Evolutionary conservation across 2,888 invertebrate species (phyloP).

Genomic region (Eilema griseolum): DNA sequence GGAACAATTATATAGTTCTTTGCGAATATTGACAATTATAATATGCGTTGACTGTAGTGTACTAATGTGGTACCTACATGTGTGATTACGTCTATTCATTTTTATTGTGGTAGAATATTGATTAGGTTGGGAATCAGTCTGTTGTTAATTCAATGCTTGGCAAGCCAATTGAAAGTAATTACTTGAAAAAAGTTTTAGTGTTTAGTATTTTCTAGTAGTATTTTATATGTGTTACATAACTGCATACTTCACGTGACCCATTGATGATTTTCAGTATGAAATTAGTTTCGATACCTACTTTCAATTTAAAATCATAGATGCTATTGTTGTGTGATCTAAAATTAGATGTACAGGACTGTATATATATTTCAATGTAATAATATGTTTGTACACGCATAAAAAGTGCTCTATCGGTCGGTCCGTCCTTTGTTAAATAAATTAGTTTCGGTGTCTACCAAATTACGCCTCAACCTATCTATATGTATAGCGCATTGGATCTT

Average conservation of each 20-base stretch:
- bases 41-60: too few relatives aligned
- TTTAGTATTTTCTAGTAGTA: neutral
- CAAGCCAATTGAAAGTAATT: neutral
- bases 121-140: neutral
- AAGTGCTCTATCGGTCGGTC: slow-evolving; percentile 83
- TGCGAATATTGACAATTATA: too few relatives aligned
- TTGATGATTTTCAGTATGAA: neutral
- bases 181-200: neutral
- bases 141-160: too few relatives aligned
- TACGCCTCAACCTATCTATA: slow-evolving; percentile 85
- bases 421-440: slow-evolving; percentile 87
- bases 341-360: slow-evolving; percentile 43
- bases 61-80: too few relatives aligned
- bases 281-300: neutral
- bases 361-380: slow-evolving; percentile 65
- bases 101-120: neutral
- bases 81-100: neutral
- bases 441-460: slow-evolving; percentile 88
- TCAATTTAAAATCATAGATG: neutral
- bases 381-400: slow-evolving; percentile 84
- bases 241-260: neutral
- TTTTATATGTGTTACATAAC: neutral
- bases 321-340: slow-evolving; percentile 5
- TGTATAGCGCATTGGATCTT: slow-evolving; percentile 78
- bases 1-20: too few relatives aligned